Evolutionary conservation across 2,888 invertebrate species (phyloP), one percentile per base, ranked within the genome.

Genomic region (Cheilosia grossa): DNA sequence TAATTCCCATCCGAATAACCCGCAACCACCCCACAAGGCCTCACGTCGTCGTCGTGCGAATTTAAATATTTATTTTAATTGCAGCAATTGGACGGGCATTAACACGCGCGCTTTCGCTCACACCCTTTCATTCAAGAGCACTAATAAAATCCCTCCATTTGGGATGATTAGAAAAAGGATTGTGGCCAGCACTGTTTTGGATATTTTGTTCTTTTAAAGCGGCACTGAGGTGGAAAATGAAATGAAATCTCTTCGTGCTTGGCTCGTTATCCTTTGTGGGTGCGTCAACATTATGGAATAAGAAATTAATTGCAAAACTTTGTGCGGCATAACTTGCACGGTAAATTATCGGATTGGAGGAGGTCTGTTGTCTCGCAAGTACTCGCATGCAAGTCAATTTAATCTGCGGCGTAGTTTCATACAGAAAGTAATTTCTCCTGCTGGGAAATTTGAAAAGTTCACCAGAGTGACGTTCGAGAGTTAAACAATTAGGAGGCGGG

Each of bases 91-190:
- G 83, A 58, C 59, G 80, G 64, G 83, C 54, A 80, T 80, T 75
- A 80, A 70, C 83, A 83, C 83, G 69, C 30, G 30, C 74, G 70
- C 70, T 64, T 63, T 70, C 58, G 40, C 69, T 47, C 17, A 27
- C 42, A 44, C 59, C 49, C 24, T 17, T 21, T 27, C 54, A 40
- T 42, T 27, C 47, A n/a, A 21, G 82, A 33, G 56, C 59, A 59
- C 80, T 75, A 83, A 83, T 80, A 80, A 83, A 83, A 80, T 80
- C 80, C 80, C 75, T 70, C 74, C 74, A 83, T 80, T 80, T 75
- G 59, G 70, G 80, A 83, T 83, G 80, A 83, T 80, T 83, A 80
- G 83, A 83, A 83, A 83, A 83, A 80, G 83, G 83, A 83, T 80
- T 75, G 73, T n/a, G 59, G 47, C 10, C 51, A 24, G 66, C 15